A percentile compares a stretch with the other conserved stretches of the same genome.
Conservation (phyloP, 2,797 vertebrate genomes). For the Argentina silus region DNA sequence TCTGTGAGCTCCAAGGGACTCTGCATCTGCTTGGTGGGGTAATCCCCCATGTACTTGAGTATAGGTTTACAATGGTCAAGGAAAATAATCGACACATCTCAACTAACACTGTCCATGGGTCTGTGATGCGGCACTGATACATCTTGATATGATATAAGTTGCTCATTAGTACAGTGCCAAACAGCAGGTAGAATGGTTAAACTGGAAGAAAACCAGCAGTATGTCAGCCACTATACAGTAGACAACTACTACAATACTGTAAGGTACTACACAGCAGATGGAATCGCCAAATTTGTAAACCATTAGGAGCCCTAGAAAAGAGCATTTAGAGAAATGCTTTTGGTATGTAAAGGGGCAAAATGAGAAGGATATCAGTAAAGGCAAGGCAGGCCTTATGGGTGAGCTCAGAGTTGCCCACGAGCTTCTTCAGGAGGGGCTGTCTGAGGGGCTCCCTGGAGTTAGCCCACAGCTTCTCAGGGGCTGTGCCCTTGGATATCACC, state of each 20-base stretch:
- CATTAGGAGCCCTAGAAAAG: no score
- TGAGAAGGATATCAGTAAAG: constrained; percentile 93
- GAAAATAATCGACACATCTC: constrained; percentile 36
- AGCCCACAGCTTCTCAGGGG: constrained; percentile 85
- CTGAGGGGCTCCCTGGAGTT: constrained; percentile 89
- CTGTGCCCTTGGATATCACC: constrained; percentile 80
- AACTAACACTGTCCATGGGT: constrained; percentile 2
- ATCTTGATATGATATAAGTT: no score
- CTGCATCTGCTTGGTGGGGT: constrained; percentile 88
- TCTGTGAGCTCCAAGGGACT: constrained; percentile 86
- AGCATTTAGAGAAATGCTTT: neutral
- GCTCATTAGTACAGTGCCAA: no score
- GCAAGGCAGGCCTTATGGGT: constrained; percentile 86
- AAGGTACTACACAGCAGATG: no score
- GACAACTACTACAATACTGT: no score
- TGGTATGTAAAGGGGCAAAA: neutral
- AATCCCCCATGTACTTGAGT: constrained; percentile 97
- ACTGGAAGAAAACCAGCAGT: no score
- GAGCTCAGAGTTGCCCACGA: constrained; percentile 78
- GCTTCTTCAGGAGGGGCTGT: constrained; percentile 86
- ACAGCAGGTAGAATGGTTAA: no score
- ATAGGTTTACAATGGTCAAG: constrained; percentile 87
- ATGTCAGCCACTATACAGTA: neutral
- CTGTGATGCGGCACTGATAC: no score
- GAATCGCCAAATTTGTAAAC: no score